Conservation (phyloP, 2,888 invertebrate species). For the Chydorus sphaericus region DNA sequence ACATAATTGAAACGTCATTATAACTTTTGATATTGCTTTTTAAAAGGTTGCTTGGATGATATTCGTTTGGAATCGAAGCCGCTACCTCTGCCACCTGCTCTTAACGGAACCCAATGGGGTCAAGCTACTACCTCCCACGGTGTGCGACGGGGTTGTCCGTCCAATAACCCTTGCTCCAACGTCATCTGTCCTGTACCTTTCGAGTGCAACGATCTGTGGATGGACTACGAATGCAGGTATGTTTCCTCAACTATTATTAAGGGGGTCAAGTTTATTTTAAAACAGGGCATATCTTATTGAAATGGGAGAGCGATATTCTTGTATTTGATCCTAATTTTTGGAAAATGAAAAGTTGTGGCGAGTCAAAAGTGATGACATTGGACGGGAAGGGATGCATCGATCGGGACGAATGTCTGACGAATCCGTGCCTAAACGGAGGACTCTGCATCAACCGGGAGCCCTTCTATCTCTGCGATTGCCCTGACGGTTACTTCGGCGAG, state of each 20-base stretch:
- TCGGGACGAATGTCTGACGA: constrained; percentile 87
- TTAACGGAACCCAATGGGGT: constrained; percentile 91
- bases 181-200: constrained; percentile 87
- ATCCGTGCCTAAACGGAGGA: constrained; percentile 85
- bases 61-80: constrained; percentile 86
- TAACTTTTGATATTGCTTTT: no score
- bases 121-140: constrained; percentile 88
- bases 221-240: constrained; percentile 97
- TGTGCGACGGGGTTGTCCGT: constrained; percentile 79
- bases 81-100: constrained; percentile 80
- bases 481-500: constrained; percentile 84
- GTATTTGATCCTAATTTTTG: no score
- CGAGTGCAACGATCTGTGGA: constrained; percentile 93
- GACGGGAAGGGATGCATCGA: constrained; percentile 88
- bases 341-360: constrained; percentile 59
- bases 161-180: constrained; percentile 87
- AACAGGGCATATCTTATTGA: no score
- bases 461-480: constrained; percentile 71
- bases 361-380: constrained; percentile 76
- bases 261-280: no score
- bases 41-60: constrained; percentile 52
- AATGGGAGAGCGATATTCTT: no score
- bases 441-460: constrained; percentile 85
- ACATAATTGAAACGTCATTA: no score
- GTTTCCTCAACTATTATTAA: constrained; percentile 33